These are phyloP conservation scores for Litoditis marina DNA, from an alignment of 2,888 invertebrate genomes.

Conservation along the genomic window DNA sequence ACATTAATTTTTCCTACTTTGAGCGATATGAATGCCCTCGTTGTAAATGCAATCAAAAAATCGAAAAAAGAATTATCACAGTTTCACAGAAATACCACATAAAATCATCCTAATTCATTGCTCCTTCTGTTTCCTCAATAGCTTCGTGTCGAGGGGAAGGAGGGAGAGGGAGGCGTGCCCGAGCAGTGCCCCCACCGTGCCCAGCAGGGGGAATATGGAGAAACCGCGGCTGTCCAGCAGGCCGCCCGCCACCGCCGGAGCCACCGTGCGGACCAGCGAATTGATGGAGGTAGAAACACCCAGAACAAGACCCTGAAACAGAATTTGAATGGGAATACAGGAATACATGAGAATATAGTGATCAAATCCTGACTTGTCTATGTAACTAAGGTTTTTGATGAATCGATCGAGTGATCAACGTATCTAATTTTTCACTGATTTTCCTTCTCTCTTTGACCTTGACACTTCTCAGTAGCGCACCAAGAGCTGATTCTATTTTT, in stretches of 20 bases:
- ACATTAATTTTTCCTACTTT: too few species aligned
- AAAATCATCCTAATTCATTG: background rate
- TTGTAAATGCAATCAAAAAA: too few species aligned
- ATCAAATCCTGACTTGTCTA: too few species aligned
- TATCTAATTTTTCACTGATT: background rate
- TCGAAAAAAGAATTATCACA: too few species aligned
- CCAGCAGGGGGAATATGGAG: conserved; percentile 9
- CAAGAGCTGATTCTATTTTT: too few species aligned
- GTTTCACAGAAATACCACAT: too few species aligned
- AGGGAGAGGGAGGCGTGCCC: background rate
- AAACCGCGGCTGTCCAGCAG: conserved; percentile 40
- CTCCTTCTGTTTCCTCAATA: conserved; percentile 1
- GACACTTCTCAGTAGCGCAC: too few species aligned
- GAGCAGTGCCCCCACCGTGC: background rate
- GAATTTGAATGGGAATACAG: too few species aligned
- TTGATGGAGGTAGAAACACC: conserved; percentile 46
- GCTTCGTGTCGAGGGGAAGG: background rate
- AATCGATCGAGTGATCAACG: background rate
- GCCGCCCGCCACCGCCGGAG: conserved; percentile 42
- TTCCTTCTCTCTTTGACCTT: too few species aligned
- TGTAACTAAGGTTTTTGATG: too few species aligned
- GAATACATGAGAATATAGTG: background rate
- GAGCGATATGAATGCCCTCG: too few species aligned
- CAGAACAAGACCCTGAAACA: conserved; percentile 46
- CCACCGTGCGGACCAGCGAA: conserved; percentile 41